Conservation (phyloP, 1,140 invertebrate species). For the Solen grandis region DNA sequence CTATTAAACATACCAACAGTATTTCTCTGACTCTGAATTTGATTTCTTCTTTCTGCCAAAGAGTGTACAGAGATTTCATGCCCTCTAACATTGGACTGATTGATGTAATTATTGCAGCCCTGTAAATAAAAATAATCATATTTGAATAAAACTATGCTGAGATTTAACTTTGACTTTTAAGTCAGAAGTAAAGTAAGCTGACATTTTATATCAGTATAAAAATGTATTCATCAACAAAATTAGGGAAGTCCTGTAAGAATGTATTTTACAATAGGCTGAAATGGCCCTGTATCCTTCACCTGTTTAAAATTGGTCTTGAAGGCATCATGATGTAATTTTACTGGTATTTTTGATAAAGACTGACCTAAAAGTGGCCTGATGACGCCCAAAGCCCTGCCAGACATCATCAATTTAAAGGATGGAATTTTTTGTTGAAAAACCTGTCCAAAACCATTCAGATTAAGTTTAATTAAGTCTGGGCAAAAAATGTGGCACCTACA, state of each 20-base stretch:
- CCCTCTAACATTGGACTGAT: slow-evolving; percentile 65
- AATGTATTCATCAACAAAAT: background rate
- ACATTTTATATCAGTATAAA: background rate
- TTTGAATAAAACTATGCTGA: no score
- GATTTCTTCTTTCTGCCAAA: slow-evolving; percentile 66
- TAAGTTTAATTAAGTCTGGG: no score
- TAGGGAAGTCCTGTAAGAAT: background rate
- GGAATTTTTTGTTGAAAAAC: no score
- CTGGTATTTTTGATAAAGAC: background rate
- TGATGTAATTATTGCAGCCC: slow-evolving; percentile 51
- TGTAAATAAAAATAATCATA: slow-evolving; percentile 54
- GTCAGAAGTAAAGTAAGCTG: no score
- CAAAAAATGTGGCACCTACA: no score
- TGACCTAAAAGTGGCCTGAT: background rate
- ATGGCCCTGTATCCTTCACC: no score
- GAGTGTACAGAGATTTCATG: slow-evolving; percentile 59
- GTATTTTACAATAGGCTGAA: no score
- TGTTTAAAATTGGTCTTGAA: background rate
- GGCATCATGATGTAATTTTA: background rate
- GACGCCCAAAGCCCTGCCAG: no score
- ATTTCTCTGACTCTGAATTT: slow-evolving; percentile 64
- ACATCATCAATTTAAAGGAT: no score
- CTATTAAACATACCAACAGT: slow-evolving; percentile 44
- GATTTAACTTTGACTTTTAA: no score
- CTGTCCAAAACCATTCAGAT: no score